Percentiles rank a stretch among this genome's conserved stretches.
Conservation (phyloP, 2,888 invertebrate genomes). For the Junonia oenone region DNA sequence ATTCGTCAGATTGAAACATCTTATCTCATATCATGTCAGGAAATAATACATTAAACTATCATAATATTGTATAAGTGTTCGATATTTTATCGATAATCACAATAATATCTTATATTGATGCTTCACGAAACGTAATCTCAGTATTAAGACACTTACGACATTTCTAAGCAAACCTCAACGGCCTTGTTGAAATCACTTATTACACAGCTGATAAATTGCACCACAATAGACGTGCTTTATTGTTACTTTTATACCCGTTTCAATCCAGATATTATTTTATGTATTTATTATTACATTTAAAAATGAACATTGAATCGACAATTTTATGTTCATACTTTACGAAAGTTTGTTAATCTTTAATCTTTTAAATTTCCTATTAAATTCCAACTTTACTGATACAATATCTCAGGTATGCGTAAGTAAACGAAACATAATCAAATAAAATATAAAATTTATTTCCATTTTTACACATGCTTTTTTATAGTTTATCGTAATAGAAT, state of each 20-base stretch:
- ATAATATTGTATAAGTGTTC: not conserved
- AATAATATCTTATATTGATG: not conserved
- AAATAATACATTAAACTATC: not conserved
- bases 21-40: not conserved
- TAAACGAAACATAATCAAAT: not conserved
- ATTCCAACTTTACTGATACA: too few relatives aligned
- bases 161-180: constrained; percentile 2
- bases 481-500: not conserved
- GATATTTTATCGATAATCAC: not conserved
- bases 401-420: too few relatives aligned
- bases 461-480: not conserved
- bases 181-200: constrained; percentile 6
- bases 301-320: not conserved
- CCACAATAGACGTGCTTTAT: constrained; percentile 7
- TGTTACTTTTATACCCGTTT: not conserved
- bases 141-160: constrained; percentile 7
- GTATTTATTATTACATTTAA: not conserved
- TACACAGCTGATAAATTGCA: constrained; percentile 1
- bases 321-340: not conserved
- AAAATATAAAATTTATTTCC: not conserved
- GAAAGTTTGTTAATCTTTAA: not conserved
- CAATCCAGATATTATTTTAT: not conserved
- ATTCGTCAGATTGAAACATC: not conserved
- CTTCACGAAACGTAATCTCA: constrained; percentile 3
- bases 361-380: too few relatives aligned